A percentile compares a stretch with the other conserved stretches of the same genome.
phyloP scores from a whole-genome alignment of 2,888 invertebrate species.

The Nymphalis urticae region DNA sequence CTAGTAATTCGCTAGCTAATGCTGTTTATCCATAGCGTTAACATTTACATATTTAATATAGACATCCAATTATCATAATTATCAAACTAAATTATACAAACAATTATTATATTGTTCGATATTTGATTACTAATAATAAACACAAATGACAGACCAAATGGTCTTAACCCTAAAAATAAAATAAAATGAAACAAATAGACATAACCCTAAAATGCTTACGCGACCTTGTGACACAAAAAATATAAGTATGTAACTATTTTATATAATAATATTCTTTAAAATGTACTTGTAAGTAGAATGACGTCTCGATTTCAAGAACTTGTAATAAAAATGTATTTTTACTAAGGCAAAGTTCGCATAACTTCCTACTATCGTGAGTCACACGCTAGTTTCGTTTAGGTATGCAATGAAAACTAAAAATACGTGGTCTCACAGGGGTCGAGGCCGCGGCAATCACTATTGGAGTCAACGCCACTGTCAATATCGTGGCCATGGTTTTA shows the following conservation, averaged over 20 bases:
- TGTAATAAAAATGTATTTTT: conserved; percentile 22
- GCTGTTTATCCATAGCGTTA: background rate
- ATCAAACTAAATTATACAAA: background rate
- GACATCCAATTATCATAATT: background rate
- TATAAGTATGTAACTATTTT: background rate
- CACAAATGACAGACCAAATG: too few species aligned
- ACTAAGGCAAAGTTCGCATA: conserved; percentile 34
- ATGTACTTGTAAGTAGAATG: background rate
- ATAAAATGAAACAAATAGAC: background rate
- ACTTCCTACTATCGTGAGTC: conserved; percentile 40
- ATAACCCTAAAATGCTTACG: background rate
- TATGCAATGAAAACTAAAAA: conserved; percentile 51
- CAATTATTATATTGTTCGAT: background rate
- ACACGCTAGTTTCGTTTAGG: conserved; percentile 46
- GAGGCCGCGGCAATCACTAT: conserved; percentile 45
- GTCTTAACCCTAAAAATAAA: background rate
- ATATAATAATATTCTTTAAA: background rate
- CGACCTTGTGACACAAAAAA: background rate
- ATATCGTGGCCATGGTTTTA: conserved; percentile 39
- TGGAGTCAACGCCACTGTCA: conserved; percentile 53
- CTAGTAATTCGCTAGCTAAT: conserved; percentile 16
- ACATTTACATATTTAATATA: background rate
- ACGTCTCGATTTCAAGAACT: conserved; percentile 15
- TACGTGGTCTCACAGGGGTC: conserved; percentile 45
- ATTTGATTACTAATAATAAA: too few species aligned